Evolutionary conservation across 1,140 invertebrate genomes (phyloP).

Genomic region (Apis dorsata): DNA sequence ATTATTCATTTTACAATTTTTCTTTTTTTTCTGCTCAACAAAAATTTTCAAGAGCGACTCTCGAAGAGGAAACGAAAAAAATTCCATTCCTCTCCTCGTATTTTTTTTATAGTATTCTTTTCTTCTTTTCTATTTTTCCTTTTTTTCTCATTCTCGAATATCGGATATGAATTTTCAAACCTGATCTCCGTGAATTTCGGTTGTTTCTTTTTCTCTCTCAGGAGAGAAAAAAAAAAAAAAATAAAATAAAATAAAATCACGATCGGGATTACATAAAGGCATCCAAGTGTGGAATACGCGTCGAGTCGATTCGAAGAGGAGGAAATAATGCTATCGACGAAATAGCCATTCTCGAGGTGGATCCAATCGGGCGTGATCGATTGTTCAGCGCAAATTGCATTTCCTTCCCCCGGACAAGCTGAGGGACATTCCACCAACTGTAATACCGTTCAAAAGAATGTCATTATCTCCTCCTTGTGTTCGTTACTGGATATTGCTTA

Average conservation of each 20-base stretch:
- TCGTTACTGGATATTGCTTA: background rate
- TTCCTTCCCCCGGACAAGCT: conserved; percentile 25
- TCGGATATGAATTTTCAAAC: background rate
- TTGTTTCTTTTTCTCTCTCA: too few species aligned
- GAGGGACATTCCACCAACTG: conserved; percentile 29
- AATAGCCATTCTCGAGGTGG: conserved; percentile 47
- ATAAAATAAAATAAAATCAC: background rate
- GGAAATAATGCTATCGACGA: conserved; percentile 43
- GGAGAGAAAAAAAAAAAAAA: background rate
- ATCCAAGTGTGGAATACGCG: conserved; percentile 8
- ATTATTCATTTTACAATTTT: too few species aligned
- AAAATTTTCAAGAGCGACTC: too few species aligned
- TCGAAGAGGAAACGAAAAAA: too few species aligned
- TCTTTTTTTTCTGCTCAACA: too few species aligned
- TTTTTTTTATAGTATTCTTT: background rate
- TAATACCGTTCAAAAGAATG: conserved; percentile 40
- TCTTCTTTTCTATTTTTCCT: background rate
- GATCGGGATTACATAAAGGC: background rate
- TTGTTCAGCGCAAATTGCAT: conserved; percentile 51
- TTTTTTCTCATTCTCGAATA: background rate
- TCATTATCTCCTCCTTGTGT: conserved; percentile 6
- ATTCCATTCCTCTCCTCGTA: too few species aligned
- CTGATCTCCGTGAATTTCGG: background rate
- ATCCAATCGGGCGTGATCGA: conserved; percentile 61
- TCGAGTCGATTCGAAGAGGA: conserved; percentile 37